Evolutionary conservation across 2,797 vertebrate species (phyloP).

Genomic region (Propithecus deckenii): DNA sequence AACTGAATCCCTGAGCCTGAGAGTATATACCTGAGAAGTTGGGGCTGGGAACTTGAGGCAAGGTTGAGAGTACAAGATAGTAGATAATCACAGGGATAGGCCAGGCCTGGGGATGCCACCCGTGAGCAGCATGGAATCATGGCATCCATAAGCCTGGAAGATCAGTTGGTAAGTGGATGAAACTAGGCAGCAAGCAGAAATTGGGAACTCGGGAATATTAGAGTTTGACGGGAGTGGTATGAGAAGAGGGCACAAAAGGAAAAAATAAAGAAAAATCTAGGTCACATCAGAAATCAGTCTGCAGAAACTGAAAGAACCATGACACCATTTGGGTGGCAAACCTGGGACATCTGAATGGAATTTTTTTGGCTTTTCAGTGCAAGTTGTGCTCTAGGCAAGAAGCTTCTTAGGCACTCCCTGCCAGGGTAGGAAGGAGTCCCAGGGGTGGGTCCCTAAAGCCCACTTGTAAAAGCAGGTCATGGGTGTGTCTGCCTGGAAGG

Average conservation of each 20-base stretch:
- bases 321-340: neutral
- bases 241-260: neutral
- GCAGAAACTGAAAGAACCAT: neutral
- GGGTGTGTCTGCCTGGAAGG: slow-evolving; percentile 36
- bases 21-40: neutral
- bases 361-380: neutral
- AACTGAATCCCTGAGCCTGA: neutral
- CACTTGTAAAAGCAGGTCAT: slow-evolving; percentile 3
- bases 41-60: neutral
- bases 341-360: neutral
- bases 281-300: neutral
- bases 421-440: neutral
- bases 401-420: neutral
- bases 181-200: neutral
- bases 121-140: fast-evolving
- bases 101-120: neutral
- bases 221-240: neutral
- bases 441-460: neutral
- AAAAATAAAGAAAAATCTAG: neutral
- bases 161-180: neutral
- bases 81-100: neutral
- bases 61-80: neutral
- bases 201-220: neutral
- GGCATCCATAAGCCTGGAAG: neutral
- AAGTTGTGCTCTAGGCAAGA: neutral